phyloP scores from a whole-genome alignment of 2,797 vertebrate genomes.

The Cheirogaleus major region DNA sequence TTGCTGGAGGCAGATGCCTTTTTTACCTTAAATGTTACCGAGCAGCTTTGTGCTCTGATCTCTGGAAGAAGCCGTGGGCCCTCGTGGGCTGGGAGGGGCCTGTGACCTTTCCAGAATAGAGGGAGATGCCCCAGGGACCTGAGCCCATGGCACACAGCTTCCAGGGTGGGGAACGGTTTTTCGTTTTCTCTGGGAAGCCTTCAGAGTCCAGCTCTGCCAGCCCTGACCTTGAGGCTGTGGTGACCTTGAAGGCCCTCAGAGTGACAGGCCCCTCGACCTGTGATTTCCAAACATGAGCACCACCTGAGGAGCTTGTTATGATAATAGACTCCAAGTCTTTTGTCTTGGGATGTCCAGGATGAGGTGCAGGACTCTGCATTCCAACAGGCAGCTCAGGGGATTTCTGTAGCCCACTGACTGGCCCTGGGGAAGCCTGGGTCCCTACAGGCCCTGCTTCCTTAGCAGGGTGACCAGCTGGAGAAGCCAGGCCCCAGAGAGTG shows the following conservation, averaged over 20 bases:
- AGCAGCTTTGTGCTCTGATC: background rate
- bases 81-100: background rate
- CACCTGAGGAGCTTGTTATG: background rate
- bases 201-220: background rate
- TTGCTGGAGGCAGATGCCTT: constrained; percentile 38
- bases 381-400: background rate
- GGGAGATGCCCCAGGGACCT: background rate
- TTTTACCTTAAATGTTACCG: background rate
- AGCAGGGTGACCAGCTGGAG: background rate
- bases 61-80: background rate
- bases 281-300: background rate
- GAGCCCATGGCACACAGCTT: background rate
- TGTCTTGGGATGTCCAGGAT: background rate
- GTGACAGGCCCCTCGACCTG: background rate
- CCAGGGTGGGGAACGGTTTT: fast-evolving
- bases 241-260: background rate
- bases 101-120: background rate
- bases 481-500: background rate
- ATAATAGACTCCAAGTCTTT: background rate
- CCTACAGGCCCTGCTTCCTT: background rate
- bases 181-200: background rate
- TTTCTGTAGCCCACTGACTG: background rate
- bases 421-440: background rate
- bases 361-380: background rate
- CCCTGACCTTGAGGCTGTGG: background rate